These are phyloP conservation scores for Rallus crepitans DNA, from an alignment of 2,797 vertebrate genomes.

Conservation along the genomic window DNA sequence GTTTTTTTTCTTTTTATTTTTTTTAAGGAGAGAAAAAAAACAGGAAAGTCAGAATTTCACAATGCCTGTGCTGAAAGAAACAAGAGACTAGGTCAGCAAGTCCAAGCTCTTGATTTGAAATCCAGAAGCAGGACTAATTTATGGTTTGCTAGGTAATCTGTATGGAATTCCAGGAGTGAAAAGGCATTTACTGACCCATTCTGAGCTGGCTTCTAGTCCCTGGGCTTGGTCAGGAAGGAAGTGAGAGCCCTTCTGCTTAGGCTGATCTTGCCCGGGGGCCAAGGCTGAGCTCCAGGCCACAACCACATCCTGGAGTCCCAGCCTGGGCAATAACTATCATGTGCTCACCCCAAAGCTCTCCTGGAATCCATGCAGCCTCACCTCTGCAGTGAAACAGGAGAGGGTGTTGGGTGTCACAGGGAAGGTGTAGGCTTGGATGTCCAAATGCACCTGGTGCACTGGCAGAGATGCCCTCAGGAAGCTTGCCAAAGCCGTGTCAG, in stretches of 20 bases:
- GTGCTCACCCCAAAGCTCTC: neutral
- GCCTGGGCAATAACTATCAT: neutral
- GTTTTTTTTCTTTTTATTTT: neutral
- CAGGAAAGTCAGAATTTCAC: neutral
- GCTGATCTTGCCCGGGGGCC: neutral
- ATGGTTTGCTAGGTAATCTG: neutral
- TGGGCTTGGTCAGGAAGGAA: neutral
- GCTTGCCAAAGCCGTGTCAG: neutral
- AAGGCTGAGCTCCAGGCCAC: neutral
- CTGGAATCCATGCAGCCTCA: neutral
- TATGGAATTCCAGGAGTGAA: neutral
- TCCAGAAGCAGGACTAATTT: neutral
- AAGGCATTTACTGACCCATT: neutral
- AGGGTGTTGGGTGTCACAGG: neutral
- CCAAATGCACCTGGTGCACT: neutral
- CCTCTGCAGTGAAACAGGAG: neutral
- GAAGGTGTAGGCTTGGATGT: neutral
- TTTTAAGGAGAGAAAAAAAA: neutral
- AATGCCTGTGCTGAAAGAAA: neutral
- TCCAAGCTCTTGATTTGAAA: slow-evolving; percentile 49
- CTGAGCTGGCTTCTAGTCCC: neutral
- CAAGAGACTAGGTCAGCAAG: neutral
- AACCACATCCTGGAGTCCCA: neutral
- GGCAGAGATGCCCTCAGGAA: neutral
- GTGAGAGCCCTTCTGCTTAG: neutral